Base-by-base conservation (phyloP, 1,140 invertebrate species). In the Drosophila pruinosa region DNA sequence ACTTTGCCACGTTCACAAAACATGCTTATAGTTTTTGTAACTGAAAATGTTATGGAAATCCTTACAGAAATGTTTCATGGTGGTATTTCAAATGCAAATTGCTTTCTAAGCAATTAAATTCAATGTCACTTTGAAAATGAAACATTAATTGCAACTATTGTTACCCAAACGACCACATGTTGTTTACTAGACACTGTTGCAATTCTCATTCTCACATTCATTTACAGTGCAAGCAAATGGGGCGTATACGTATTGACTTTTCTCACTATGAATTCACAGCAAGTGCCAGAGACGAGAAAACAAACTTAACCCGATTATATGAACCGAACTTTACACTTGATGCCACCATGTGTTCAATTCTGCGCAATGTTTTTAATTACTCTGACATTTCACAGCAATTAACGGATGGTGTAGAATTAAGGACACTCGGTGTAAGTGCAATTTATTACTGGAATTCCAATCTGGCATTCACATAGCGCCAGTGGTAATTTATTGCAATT, bases 91-190 rank as follows among this genome's bases (percentile, higher is more conserved):
- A 56, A 77, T 81, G 74, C 61, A 82, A 83, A 82, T 82, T 78
- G 70, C 74, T 83, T 59, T 77, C 65, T 50, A 50, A 78, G 78
- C 73, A 83, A 82, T 83, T 78, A 78, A 63, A 52, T 58, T 73
- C 53, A 65, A 57, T 77, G 78, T 65, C 78, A 48, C 19, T 80
- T 64, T 17, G 28, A 24, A 50, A 72, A 65, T 72, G 59, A 56
- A 68, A 82, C 48, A 81, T 74, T 82, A 78, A 81, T 78, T 78
- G 74, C 28, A 78, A 70, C 74, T 58, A 70, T 77, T 65, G 54
- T 59, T 63, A 14, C 15, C n/a, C 43, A n/a, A 24, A 2, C 5
- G 21, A 47, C 43, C 12, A 4, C 24, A 36, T 52, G 56, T 58
- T 71, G 41, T 45, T 26, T 38, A 31, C 24, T 10, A 7, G 4